Conservation (phyloP, 2,888 invertebrate species). For the Platycheirus albimanus region DNA sequence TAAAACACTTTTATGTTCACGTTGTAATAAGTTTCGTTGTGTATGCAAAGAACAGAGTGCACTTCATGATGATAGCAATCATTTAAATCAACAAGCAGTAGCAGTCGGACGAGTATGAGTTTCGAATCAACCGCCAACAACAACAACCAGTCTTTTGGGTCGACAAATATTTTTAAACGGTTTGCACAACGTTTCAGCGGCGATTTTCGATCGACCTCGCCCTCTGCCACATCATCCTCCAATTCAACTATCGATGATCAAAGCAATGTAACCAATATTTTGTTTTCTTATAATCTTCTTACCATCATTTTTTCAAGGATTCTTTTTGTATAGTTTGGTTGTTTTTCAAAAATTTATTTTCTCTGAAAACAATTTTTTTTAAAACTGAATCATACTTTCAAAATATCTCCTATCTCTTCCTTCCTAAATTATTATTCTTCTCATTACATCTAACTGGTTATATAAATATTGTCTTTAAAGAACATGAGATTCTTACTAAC, state of each 20-base stretch:
- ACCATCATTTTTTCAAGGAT: slow-evolving; percentile 26
- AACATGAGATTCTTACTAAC: slow-evolving; percentile 6
- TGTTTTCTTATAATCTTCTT: slow-evolving; percentile 47
- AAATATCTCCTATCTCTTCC: background rate
- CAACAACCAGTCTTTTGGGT: slow-evolving; percentile 74
- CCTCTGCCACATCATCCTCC: slow-evolving; percentile 43
- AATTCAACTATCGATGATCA: slow-evolving; percentile 65
- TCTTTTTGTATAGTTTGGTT: background rate
- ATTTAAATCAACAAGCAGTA: slow-evolving; percentile 65
- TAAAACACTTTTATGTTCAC: slow-evolving; percentile 82
- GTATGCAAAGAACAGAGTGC: slow-evolving; percentile 78
- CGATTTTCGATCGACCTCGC: slow-evolving; percentile 73
- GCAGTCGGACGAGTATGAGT: slow-evolving; percentile 78
- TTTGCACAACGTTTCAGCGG: slow-evolving; percentile 81
- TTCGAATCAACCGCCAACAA: slow-evolving; percentile 67
- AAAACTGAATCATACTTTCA: background rate
- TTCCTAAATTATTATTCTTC: slow-evolving; percentile 6
- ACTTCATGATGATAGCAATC: slow-evolving; percentile 65
- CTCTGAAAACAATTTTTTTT: too few relatives aligned
- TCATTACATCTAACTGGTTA: background rate
- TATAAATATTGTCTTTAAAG: too few relatives aligned
- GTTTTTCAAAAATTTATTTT: slow-evolving; percentile 1
- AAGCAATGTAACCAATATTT: slow-evolving; percentile 67
- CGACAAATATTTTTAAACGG: slow-evolving; percentile 81
- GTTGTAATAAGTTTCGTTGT: slow-evolving; percentile 82